Evolutionary conservation across 2,888 invertebrate species (phyloP).

Genomic region (Drymonia ruficornis): DNA sequence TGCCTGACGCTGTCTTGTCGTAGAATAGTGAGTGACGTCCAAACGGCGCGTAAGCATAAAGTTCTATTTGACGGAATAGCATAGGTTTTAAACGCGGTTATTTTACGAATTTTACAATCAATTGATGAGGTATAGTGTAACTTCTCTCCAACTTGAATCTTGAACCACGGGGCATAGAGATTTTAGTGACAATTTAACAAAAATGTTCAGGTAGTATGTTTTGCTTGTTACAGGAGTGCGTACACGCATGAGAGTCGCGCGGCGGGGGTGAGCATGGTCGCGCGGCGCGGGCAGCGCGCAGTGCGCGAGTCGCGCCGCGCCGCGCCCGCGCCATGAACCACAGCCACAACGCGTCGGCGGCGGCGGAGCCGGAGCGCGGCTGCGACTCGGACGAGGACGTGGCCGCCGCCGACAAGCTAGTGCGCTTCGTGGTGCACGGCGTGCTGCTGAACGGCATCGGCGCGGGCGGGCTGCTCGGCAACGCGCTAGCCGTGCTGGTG

Average conservation of each 20-base stretch:
- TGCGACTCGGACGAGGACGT: constrained; percentile 73
- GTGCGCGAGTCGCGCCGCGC: constrained; percentile 17
- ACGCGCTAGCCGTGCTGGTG: constrained; percentile 95
- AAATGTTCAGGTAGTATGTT: neutral
- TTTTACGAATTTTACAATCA: too few species aligned
- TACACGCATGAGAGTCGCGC: neutral
- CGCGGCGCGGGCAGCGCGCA: constrained; percentile 10
- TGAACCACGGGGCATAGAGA: neutral
- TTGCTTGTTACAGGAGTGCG: neutral
- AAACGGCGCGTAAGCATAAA: too few species aligned
- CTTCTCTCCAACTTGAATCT: too few species aligned
- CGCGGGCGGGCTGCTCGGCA: constrained; percentile 94
- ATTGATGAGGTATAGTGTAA: too few species aligned
- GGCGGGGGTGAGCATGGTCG: neutral
- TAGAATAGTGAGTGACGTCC: too few species aligned
- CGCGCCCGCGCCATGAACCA: constrained; percentile 41
- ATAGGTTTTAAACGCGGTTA: too few species aligned
- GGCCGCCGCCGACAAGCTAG: constrained; percentile 81
- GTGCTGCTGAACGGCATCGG: constrained; percentile 92
- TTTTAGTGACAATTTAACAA: neutral
- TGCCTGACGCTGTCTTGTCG: too few species aligned
- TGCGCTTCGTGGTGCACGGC: constrained; percentile 93
- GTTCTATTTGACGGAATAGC: too few species aligned
- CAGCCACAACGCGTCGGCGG: constrained; percentile 48
- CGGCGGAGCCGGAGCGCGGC: constrained; percentile 39